These are phyloP conservation scores for Botia kubotai DNA, from an alignment of 2,797 vertebrate genomes.

Conservation along the genomic window DNA sequence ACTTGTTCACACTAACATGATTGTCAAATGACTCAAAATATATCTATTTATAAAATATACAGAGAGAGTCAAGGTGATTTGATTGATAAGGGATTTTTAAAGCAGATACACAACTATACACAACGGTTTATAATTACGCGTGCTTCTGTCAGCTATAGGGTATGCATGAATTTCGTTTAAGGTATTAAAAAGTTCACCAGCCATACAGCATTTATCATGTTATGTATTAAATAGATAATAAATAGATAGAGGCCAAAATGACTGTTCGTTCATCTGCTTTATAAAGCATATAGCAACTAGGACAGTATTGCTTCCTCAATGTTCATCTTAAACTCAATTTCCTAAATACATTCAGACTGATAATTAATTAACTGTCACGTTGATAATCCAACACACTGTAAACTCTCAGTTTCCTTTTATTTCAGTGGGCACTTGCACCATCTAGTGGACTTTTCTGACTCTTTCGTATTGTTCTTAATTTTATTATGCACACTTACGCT, in stretches of 20 bases:
- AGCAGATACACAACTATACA: background rate
- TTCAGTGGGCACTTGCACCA: conserved; percentile 30
- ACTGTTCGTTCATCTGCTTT: background rate
- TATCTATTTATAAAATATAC: too few species aligned
- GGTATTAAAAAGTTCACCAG: background rate
- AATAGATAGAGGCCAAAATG: background rate
- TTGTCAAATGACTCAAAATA: background rate
- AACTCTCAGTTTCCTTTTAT: background rate
- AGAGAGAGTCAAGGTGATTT: background rate
- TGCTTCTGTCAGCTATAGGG: background rate
- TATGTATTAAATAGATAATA: background rate
- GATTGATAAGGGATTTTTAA: too few species aligned
- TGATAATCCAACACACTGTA: background rate
- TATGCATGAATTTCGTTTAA: background rate
- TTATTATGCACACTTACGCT: too few species aligned
- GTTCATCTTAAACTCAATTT: background rate
- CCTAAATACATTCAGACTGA: background rate
- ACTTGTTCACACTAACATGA: conserved; percentile 12
- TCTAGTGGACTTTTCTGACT: conserved; percentile 51
- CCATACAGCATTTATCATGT: background rate
- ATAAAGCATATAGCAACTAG: background rate
- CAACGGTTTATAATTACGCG: background rate
- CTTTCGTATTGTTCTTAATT: too few species aligned
- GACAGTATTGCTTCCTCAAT: background rate
- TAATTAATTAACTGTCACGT: background rate